Percentiles rank a stretch among this genome's conserved stretches.
phyloP scores from a whole-genome alignment of 2,113 vertebrate genomes.

The Vanacampus margaritifer region DNA sequence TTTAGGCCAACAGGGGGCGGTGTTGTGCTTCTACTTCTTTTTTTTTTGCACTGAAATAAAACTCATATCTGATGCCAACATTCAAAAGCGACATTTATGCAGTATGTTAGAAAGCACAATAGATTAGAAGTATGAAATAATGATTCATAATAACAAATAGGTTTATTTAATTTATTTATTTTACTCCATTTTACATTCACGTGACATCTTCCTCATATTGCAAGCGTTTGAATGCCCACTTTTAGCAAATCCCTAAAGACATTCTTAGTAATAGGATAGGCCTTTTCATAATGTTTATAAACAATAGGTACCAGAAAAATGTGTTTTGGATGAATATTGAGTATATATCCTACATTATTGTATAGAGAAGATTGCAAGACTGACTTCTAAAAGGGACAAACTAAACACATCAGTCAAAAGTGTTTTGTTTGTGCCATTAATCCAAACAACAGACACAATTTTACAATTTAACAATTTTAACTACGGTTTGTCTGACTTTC shows the following conservation, averaged over 20 bases:
- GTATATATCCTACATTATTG: no score
- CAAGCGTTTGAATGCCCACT: conserved; percentile 18
- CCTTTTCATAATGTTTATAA: not conserved
- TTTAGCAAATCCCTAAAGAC: conserved; percentile 13
- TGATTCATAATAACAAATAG: conserved; percentile 14
- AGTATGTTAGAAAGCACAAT: not conserved
- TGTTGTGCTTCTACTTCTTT: conserved; percentile 17
- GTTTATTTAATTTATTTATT: conserved; percentile 31
- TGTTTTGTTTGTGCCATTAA: no score
- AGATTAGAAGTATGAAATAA: not conserved
- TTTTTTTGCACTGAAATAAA: not conserved
- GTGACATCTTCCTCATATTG: conserved; percentile 3
- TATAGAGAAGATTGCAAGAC: no score
- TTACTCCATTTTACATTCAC: conserved; percentile 20
- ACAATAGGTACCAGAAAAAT: not conserved
- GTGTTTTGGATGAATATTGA: no score
- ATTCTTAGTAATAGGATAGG: not conserved
- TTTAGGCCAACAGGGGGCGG: conserved; percentile 42
- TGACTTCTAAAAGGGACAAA: no score
- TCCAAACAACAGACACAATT: no score
- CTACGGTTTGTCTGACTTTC: no score
- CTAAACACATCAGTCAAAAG: no score
- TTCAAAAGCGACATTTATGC: not conserved
- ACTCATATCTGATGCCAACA: no score
- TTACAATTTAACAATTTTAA: no score